Evolutionary conservation across 2,113 vertebrate species (phyloP).

Genomic region (Malurus alboscapulatus): DNA sequence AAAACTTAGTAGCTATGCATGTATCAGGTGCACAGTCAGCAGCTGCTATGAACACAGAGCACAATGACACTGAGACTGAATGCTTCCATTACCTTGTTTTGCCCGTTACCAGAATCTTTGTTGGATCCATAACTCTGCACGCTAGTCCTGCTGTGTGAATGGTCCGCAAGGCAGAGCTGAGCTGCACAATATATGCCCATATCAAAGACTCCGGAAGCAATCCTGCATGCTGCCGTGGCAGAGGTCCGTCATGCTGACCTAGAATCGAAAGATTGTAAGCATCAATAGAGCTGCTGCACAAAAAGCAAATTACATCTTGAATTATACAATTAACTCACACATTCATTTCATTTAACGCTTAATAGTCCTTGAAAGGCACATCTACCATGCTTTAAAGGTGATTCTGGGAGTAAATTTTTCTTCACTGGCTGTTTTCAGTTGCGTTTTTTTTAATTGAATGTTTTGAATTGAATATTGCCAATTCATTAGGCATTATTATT

Average conservation of each 20-base stretch:
- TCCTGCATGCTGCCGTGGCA: slow-evolving; percentile 94
- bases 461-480: not conserved
- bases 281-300: not conserved
- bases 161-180: slow-evolving; percentile 93
- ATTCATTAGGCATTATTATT: not conserved
- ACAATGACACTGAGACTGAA: not conserved
- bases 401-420: not conserved
- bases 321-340: not conserved
- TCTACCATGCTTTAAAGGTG: not conserved
- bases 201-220: slow-evolving; percentile 96
- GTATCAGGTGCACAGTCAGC: not conserved
- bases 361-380: not conserved
- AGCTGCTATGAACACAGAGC: not conserved
- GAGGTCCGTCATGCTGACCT: slow-evolving; percentile 95
- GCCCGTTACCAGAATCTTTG: slow-evolving; percentile 96
- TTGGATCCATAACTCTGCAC: slow-evolving; percentile 97
- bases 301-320: not conserved
- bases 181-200: slow-evolving; percentile 98
- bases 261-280: not conserved
- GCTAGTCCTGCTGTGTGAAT: slow-evolving; percentile 96
- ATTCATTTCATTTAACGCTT: not conserved
- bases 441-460: not conserved
- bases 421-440: not conserved
- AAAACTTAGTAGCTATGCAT: not conserved
- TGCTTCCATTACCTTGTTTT: slow-evolving; percentile 85